phyloP scores from a whole-genome alignment of 2,113 vertebrate species.

The Istiophorus platypterus region DNA sequence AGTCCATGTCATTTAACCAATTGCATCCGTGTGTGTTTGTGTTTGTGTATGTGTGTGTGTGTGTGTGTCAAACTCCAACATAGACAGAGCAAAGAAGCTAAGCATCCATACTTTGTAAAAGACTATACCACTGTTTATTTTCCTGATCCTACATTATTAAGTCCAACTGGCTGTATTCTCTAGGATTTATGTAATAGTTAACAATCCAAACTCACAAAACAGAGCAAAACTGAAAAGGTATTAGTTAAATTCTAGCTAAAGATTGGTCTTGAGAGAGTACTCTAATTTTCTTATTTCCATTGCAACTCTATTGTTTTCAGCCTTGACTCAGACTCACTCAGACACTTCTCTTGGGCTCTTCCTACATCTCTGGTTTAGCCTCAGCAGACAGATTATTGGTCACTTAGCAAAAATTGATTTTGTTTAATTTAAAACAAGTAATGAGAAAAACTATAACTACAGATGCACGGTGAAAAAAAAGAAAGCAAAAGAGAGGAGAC shows the following conservation, averaged over 20 bases:
- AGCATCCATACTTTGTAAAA: too few relatives aligned
- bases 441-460: constrained; percentile 7
- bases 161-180: neutral
- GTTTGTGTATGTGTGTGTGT: too few relatives aligned
- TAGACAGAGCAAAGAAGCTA: too few relatives aligned
- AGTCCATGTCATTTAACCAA: too few relatives aligned
- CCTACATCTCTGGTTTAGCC: neutral
- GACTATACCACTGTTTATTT: neutral
- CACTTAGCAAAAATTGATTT: neutral
- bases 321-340: neutral
- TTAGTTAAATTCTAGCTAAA: neutral
- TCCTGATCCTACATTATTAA: neutral
- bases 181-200: neutral
- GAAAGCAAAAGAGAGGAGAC: neutral
- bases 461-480: neutral
- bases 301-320: neutral
- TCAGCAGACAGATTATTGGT: neutral
- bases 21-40: too few relatives aligned
- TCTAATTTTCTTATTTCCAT: neutral
- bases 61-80: too few relatives aligned
- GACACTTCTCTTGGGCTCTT: neutral
- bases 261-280: neutral
- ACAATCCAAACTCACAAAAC: neutral
- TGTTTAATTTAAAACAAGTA: neutral
- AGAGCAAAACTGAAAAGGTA: neutral